Conservation (phyloP, 2,888 invertebrate species). For the Athalia cordata region DNA sequence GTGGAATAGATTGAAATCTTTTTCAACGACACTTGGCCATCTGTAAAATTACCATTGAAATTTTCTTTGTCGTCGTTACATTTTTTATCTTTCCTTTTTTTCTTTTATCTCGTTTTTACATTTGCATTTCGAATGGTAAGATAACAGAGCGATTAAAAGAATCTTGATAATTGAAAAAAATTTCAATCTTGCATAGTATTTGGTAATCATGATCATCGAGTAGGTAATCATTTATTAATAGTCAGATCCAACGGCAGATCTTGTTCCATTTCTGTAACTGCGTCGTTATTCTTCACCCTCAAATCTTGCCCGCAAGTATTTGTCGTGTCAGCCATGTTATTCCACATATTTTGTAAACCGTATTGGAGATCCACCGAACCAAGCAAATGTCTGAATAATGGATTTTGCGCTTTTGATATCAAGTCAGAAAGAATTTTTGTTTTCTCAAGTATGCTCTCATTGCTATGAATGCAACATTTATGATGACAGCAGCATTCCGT, state of each 20-base stretch:
- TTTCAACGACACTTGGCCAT: conserved; percentile 23
- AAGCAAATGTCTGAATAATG: conserved; percentile 66
- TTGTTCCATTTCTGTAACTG: conserved; percentile 70
- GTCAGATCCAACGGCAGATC: conserved; percentile 73
- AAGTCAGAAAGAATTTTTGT: conserved; percentile 70
- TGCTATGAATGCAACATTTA: conserved; percentile 69
- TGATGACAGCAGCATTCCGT: conserved; percentile 67
- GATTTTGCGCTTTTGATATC: conserved; percentile 68
- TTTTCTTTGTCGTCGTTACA: too few species aligned
- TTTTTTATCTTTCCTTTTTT: background rate
- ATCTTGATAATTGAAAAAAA: conserved; percentile 28
- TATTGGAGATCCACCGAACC: conserved; percentile 68
- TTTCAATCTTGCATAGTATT: conserved; percentile 34
- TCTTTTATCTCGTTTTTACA: background rate
- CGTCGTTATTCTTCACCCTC: conserved; percentile 73
- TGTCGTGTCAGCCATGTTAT: conserved; percentile 58
- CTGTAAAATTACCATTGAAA: background rate
- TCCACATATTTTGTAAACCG: conserved; percentile 69
- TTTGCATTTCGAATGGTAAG: background rate
- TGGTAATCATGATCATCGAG: conserved; percentile 53
- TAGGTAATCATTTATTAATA: conserved; percentile 67
- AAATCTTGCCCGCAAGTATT: conserved; percentile 68
- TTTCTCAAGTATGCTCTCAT: conserved; percentile 67
- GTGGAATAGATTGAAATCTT: conserved; percentile 33
- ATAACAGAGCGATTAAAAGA: background rate